Evolutionary conservation across 35 echinoderm and acorn worm species (phyloP).

Genomic region (Diadema setosum): DNA sequence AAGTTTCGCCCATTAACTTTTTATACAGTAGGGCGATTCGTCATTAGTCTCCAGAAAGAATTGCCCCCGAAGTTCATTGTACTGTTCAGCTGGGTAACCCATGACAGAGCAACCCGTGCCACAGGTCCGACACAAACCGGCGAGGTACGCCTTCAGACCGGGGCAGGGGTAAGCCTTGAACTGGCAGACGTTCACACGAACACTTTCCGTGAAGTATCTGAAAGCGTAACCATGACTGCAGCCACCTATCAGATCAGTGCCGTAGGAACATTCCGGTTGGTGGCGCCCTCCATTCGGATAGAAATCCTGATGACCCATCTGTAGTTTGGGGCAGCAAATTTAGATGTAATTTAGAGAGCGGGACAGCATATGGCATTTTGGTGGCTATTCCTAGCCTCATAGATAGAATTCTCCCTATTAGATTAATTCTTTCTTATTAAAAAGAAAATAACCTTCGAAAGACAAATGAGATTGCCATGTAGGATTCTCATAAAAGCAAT

Average conservation of each 20-base stretch:
- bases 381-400: too few relatives aligned
- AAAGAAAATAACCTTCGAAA: too few relatives aligned
- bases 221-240: slow-evolving; percentile 36
- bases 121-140: background rate
- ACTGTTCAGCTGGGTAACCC: slow-evolving; percentile 20
- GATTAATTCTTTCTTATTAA: too few relatives aligned
- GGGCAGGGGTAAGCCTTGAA: slow-evolving; percentile 37
- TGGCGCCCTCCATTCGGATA: slow-evolving; percentile 51
- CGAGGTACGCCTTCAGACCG: slow-evolving; percentile 21
- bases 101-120: slow-evolving; percentile 13
- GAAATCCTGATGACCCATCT: slow-evolving; percentile 61
- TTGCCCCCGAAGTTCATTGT: background rate
- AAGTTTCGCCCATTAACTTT: too few relatives aligned
- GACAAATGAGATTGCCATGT: too few relatives aligned
- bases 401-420: too few relatives aligned
- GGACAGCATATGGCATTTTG: too few relatives aligned
- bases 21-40: slow-evolving; percentile 43
- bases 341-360: too few relatives aligned
- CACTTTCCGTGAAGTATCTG: slow-evolving; percentile 32
- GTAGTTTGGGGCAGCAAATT: too few relatives aligned
- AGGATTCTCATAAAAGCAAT: too few relatives aligned
- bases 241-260: background rate
- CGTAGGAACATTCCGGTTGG: slow-evolving; percentile 32
- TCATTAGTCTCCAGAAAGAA: slow-evolving; percentile 32
- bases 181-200: background rate